Base-by-base conservation (phyloP, 1,140 invertebrate species). In the Heliconius hermathena region DNA sequence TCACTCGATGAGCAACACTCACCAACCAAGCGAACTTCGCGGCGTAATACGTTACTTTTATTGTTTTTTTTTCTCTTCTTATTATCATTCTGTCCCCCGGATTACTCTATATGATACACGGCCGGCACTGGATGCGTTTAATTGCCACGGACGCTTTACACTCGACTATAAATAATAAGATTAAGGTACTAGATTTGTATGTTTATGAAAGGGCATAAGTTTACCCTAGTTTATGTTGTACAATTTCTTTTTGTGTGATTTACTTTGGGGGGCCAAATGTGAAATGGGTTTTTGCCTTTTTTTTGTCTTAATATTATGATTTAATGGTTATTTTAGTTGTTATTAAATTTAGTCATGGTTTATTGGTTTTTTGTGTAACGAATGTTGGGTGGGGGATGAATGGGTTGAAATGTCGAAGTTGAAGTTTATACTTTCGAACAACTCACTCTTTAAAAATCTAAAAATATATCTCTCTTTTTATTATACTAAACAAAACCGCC, bases 1-100 rank as follows among this genome's bases (percentile, higher is more conserved):
- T 1, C 13, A 13, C 71, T 33, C 77, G 2, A 41, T 82, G 71
- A 85, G 18, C 89, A 66, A 66, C 78, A 80, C 79, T 81, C 83
- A 85, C 90, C 85, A 91, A 92, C 85, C 90, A 72, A 87, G 86
- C 85, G 76, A 83, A 87, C 91, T 92, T 89, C 91, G 87, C 89
- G 87, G 88, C 82, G 91, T 90, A 91, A 94, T 94, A 90, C 89
- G 90, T 94, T 94, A 94, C 92, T 94, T 94, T 94, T 94, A 93
- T 93, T 94, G 91, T 94, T 94, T 94, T 94, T 94, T 94, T 52
- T 52, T 52, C 18, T 52, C 49, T 52, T 94, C 91, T 94, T 94
- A 94, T 94, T 94, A 94, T 93, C 91, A 91, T 94, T 84, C 90
- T 90, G 89, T 93, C 91, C 88, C 87, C 81, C 80, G 90, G 90